A percentile compares a stretch with the other conserved stretches of the same genome.
These are phyloP conservation scores for Axinella damicornis DNA, from an alignment of 37 sponge, comb jelly and placozoan genomes.

Conservation along the genomic window DNA sequence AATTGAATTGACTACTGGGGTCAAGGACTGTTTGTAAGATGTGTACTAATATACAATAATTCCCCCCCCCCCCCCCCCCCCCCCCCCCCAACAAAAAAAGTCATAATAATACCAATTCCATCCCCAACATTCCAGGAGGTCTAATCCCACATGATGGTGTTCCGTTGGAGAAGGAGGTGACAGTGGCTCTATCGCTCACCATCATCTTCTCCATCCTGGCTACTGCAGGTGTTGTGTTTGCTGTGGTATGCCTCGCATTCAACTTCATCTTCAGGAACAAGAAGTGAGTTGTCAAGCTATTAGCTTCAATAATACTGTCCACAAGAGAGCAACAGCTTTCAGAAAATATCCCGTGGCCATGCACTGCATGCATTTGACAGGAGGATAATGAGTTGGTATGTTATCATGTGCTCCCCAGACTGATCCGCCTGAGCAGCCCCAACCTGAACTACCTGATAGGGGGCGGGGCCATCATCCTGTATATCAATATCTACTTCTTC, in stretches of 20 bases:
- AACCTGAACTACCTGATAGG: slow-evolving; percentile 14
- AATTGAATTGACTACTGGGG: too few species aligned
- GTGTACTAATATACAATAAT: too few species aligned
- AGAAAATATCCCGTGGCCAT: too few species aligned
- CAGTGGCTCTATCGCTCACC: slow-evolving; percentile 22
- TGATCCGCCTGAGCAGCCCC: neutral
- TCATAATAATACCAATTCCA: too few species aligned
- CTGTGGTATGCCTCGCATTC: slow-evolving; percentile 50
- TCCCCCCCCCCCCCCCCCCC: too few species aligned
- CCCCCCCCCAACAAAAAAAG: too few species aligned
- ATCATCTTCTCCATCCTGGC: slow-evolving; percentile 1
- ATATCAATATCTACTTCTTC: neutral
- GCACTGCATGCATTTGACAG: too few species aligned
- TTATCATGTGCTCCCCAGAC: too few species aligned
- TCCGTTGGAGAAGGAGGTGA: slow-evolving; percentile 3
- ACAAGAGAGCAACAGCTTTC: too few species aligned
- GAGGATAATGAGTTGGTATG: too few species aligned
- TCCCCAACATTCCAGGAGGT: neutral
- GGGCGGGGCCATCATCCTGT: slow-evolving; percentile 16
- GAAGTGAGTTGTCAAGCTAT: slow-evolving; percentile 14
- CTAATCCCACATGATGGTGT: slow-evolving; percentile 60
- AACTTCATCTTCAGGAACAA: slow-evolving; percentile 50
- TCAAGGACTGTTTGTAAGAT: too few species aligned
- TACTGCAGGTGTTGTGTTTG: slow-evolving; percentile 21
- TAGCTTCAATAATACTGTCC: too few species aligned